These are phyloP conservation scores for Drosophila setifemur DNA, from an alignment of 1,140 invertebrate genomes.

Conservation along the genomic window DNA sequence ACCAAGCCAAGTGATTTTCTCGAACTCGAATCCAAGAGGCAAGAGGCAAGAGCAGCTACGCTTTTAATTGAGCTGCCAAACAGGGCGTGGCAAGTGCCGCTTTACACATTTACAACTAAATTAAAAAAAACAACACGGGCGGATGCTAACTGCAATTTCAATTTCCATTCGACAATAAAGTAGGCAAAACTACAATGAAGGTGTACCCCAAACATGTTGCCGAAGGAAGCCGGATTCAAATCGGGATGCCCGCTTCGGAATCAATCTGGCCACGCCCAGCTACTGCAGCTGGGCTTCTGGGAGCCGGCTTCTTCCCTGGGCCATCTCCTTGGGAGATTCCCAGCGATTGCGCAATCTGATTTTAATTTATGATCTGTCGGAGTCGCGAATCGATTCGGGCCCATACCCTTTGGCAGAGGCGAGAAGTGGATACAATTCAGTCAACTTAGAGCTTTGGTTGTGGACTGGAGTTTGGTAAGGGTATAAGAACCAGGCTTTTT, in stretches of 20 bases:
- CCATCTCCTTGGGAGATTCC: constrained; percentile 63
- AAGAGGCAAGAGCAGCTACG: constrained; percentile 50
- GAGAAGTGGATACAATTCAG: too few relatives aligned
- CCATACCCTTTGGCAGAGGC: background rate
- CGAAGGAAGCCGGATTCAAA: constrained; percentile 28
- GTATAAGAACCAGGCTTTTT: too few relatives aligned
- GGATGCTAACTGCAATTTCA: constrained; percentile 80
- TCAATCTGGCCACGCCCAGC: constrained; percentile 41
- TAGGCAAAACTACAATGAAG: constrained; percentile 60
- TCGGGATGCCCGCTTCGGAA: constrained; percentile 15
- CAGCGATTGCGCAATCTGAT: constrained; percentile 73
- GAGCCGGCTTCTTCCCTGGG: background rate
- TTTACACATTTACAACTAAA: constrained; percentile 81
- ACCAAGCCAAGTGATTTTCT: background rate
- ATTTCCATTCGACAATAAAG: constrained; percentile 80
- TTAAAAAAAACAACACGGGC: constrained; percentile 47
- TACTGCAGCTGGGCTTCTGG: background rate
- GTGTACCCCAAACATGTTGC: constrained; percentile 73
- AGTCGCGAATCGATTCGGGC: constrained; percentile 32
- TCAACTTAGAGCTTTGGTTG: too few relatives aligned
- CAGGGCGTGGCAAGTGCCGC: constrained; percentile 74
- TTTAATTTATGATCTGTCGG: constrained; percentile 73
- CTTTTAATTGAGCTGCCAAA: constrained; percentile 81
- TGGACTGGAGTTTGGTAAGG: too few relatives aligned
- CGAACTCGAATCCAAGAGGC: constrained; percentile 21